These are phyloP conservation scores for Esox masquinongy DNA, from an alignment of 2,797 vertebrate genomes.

Conservation along the genomic window DNA sequence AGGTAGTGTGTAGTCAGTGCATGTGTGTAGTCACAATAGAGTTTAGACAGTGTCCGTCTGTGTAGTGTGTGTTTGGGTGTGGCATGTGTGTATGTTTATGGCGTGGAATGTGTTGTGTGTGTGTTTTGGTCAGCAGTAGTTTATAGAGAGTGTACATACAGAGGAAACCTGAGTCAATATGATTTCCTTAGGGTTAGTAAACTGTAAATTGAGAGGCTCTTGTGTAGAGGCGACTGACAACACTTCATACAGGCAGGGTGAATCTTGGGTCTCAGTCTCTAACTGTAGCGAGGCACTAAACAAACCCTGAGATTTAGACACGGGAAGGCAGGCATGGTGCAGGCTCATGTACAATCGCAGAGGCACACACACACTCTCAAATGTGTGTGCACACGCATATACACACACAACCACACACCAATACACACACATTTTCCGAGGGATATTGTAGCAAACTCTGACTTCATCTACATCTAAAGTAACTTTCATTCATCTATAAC, in stretches of 20 bases:
- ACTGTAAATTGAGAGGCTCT: constrained; percentile 13
- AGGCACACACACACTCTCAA: neutral
- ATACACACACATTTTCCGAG: neutral
- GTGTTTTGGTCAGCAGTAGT: neutral
- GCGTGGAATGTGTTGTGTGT: too few species aligned
- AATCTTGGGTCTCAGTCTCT: constrained; percentile 35
- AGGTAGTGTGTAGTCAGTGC: neutral
- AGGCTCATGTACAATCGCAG: neutral
- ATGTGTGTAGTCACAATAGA: too few species aligned
- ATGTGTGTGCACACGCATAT: constrained; percentile 20
- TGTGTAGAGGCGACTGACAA: constrained; percentile 42
- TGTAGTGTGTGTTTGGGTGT: too few species aligned
- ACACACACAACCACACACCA: constrained; percentile 1
- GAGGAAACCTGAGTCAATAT: constrained; percentile 67
- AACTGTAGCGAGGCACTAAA: constrained; percentile 43
- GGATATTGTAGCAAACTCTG: neutral
- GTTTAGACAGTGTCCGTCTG: too few species aligned
- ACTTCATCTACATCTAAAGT: neutral
- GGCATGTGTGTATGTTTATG: too few species aligned
- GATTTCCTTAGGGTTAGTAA: constrained; percentile 45
- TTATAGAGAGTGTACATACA: constrained; percentile 58
- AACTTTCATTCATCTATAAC: too few species aligned
- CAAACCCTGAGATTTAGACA: neutral
- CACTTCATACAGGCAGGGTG: constrained; percentile 46
- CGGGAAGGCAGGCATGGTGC: neutral